These are phyloP conservation scores for Loriculus beryllinus DNA, from an alignment of 2,797 vertebrate genomes.

Conservation along the genomic window DNA sequence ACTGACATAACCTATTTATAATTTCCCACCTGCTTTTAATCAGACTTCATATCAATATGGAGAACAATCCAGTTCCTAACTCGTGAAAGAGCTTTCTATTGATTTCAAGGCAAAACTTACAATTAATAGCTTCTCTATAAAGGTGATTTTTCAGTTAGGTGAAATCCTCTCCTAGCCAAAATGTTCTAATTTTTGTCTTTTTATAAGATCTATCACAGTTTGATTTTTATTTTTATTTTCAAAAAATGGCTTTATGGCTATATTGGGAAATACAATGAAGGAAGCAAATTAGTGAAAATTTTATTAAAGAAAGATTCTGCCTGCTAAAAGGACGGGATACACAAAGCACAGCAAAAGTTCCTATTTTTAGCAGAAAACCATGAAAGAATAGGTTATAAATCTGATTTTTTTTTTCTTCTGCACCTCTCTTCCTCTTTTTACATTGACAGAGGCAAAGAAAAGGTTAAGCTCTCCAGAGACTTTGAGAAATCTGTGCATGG, in stretches of 20 bases:
- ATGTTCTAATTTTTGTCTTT: neutral
- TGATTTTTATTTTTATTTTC: neutral
- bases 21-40: neutral
- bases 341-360: neutral
- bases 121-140: neutral
- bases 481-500: neutral
- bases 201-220: neutral
- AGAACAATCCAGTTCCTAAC: neutral
- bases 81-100: neutral
- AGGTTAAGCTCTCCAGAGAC: slow-evolving; percentile 6
- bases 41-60: neutral
- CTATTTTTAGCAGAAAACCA: neutral
- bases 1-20: neutral
- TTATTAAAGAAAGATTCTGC: neutral
- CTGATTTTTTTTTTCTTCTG: neutral
- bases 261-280: neutral
- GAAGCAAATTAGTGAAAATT: neutral
- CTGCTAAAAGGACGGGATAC: neutral
- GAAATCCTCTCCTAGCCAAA: neutral
- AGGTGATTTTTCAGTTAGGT: neutral
- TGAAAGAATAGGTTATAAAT: neutral
- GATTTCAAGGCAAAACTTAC: neutral
- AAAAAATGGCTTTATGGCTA: neutral
- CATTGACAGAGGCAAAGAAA: neutral
- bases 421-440: neutral